phyloP scores from a whole-genome alignment of 2,797 vertebrate species.

The Chrysocyon brachyurus region DNA sequence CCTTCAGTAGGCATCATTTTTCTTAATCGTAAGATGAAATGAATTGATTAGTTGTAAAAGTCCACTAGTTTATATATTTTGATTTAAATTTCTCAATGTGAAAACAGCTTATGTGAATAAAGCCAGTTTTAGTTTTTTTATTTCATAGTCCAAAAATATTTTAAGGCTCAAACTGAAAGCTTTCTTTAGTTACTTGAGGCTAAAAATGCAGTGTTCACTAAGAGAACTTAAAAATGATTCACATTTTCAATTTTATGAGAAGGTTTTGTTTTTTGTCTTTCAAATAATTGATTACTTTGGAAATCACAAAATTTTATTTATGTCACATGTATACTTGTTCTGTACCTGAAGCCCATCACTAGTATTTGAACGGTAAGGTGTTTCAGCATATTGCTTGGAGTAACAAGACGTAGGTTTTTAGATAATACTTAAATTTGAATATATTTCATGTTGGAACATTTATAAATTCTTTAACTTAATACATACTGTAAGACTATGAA shows the following conservation, averaged over 20 bases:
- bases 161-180: neutral
- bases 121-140: slow-evolving; percentile 6
- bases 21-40: neutral
- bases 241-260: neutral
- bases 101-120: neutral
- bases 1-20: neutral
- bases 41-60: neutral
- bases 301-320: slow-evolving; percentile 28
- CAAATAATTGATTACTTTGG: neutral
- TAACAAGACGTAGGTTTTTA: neutral
- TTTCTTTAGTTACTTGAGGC: neutral
- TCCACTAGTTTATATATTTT: neutral
- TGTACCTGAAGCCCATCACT: neutral
- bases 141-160: slow-evolving; percentile 5
- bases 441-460: neutral
- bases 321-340: neutral
- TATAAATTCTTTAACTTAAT: neutral
- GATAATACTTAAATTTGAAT: neutral
- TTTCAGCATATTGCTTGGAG: neutral
- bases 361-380: neutral
- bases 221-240: neutral
- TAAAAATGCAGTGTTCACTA: slow-evolving; percentile 6
- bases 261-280: neutral
- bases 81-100: neutral
- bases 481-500: neutral